Evolutionary conservation across 2,888 invertebrate genomes (phyloP).

Genomic region (Ornithoptera alexandrae): DNA sequence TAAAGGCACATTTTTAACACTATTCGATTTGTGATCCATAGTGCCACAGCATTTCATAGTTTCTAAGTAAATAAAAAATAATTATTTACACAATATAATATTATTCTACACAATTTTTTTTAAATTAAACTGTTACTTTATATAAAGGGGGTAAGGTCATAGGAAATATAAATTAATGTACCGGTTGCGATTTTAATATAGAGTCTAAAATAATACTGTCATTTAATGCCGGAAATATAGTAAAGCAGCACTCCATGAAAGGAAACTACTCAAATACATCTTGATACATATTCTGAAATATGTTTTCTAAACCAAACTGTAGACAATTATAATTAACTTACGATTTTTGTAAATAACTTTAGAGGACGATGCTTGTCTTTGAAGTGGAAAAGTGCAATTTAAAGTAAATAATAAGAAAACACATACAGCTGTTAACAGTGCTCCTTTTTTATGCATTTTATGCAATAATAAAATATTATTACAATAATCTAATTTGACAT

Average conservation of each 20-base stretch:
- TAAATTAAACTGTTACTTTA: background rate
- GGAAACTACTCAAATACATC: background rate
- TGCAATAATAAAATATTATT: conserved; percentile 25
- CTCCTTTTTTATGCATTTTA: conserved; percentile 53
- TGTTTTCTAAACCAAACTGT: background rate
- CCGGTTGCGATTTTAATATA: background rate
- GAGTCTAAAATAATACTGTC: background rate
- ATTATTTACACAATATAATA: background rate
- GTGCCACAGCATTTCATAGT: conserved; percentile 8
- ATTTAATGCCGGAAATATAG: background rate
- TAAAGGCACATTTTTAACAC: conserved; percentile 5
- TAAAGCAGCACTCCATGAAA: background rate
- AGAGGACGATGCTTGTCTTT: conserved; percentile 39
- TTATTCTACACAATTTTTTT: background rate
- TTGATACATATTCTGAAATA: background rate
- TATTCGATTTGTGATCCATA: conserved; percentile 4
- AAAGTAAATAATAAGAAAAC: conserved; percentile 57
- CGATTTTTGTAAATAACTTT: conserved; percentile 33
- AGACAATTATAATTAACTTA: conserved; percentile 33
- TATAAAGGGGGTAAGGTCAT: background rate
- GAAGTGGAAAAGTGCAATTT: conserved; percentile 63
- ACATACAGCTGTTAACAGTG: conserved; percentile 47
- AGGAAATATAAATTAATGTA: background rate
- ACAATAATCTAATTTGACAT: background rate
- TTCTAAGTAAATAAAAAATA: conserved; percentile 11